Conservation (phyloP, 2,888 invertebrate genomes). For the Andricus curvator region DNA sequence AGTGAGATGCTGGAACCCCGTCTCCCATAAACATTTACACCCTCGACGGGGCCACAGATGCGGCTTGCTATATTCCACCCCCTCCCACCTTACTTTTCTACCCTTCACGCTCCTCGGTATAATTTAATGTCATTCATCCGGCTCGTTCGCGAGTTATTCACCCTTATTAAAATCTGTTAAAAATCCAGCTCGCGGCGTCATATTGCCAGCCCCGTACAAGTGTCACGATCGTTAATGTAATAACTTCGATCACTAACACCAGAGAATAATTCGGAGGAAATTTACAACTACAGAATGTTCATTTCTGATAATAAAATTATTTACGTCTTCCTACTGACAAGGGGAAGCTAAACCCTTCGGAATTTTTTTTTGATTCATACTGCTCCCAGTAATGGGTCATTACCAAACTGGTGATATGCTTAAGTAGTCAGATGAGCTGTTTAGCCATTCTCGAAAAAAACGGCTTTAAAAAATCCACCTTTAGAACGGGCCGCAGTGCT, state of each 20-base stretch:
- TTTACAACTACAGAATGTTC: neutral
- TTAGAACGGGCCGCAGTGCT: no score
- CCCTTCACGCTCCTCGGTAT: slow-evolving; percentile 61
- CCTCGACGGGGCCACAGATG: slow-evolving; percentile 77
- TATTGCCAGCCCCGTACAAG: slow-evolving; percentile 54
- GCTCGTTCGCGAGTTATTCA: slow-evolving; percentile 65
- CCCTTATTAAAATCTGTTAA: slow-evolving; percentile 72
- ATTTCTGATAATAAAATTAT: neutral
- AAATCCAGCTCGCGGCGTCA: slow-evolving; percentile 64
- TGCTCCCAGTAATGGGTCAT: no score
- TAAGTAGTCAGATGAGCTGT: no score
- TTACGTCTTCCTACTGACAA: neutral
- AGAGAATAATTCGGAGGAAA: neutral
- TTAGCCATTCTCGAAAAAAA: no score
- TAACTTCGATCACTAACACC: slow-evolving; percentile 32
- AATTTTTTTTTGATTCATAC: no score
- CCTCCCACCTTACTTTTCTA: slow-evolving; percentile 54
- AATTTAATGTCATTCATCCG: slow-evolving; percentile 75
- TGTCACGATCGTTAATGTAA: slow-evolving; percentile 49
- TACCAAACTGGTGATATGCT: no score
- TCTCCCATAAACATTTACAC: slow-evolving; percentile 74
- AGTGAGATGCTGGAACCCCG: slow-evolving; percentile 60
- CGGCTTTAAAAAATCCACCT: no score
- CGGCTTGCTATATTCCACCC: slow-evolving; percentile 72
- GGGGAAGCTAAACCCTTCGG: no score